Conservation (phyloP, 2,113 vertebrate genomes). For the Emydura subglobosa region DNA sequence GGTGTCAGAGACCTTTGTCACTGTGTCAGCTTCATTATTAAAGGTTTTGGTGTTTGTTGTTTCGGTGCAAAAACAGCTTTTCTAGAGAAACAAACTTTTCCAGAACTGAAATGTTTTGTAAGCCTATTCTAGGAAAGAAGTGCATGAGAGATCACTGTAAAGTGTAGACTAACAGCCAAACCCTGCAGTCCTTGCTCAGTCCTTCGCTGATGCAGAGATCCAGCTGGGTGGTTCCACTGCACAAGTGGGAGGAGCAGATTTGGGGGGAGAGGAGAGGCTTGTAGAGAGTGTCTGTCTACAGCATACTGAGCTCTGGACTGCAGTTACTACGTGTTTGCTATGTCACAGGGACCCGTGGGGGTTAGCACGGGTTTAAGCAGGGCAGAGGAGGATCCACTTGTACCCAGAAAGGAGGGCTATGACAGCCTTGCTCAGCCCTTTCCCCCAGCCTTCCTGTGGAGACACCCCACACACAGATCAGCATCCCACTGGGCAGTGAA, state of each 20-base stretch:
- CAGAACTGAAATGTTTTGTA: neutral
- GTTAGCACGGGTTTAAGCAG: neutral
- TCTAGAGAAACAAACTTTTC: neutral
- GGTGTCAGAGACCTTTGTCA: neutral
- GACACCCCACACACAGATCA: neutral
- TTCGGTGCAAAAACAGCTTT: neutral
- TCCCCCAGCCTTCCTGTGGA: neutral
- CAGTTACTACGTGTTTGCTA: neutral
- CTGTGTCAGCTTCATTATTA: neutral
- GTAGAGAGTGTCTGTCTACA: neutral
- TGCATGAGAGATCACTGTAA: neutral
- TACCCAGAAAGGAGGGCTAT: neutral
- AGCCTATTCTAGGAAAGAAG: neutral
- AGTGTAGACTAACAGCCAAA: neutral
- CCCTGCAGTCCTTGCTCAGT: neutral
- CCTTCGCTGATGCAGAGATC: neutral
- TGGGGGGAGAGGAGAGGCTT: neutral
- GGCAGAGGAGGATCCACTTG: neutral
- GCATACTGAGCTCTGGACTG: no score
- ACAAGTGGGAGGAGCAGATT: fast-evolving
- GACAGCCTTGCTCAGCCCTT: neutral
- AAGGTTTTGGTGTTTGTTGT: neutral
- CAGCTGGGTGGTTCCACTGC: neutral
- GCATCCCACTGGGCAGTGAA: neutral
- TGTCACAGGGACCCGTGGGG: fast-evolving